Conservation (phyloP, 2,888 invertebrate genomes). For the Nemotelus nigrinus region DNA sequence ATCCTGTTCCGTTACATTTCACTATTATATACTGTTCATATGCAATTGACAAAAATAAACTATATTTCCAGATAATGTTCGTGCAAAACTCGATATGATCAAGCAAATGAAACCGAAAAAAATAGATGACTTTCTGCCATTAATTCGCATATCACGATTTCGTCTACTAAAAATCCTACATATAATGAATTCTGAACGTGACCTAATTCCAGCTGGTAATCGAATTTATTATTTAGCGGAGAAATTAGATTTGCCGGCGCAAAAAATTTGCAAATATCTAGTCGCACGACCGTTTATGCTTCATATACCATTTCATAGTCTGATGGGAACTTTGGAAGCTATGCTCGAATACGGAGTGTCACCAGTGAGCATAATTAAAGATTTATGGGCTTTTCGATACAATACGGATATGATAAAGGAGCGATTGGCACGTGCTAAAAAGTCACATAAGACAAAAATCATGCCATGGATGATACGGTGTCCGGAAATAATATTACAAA, state of each 20-base stretch:
- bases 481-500: constrained; percentile 68
- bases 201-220: constrained; percentile 65
- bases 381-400: constrained; percentile 74
- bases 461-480: constrained; percentile 77
- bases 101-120: constrained; percentile 64
- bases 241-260: constrained; percentile 65
- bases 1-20: too few relatives aligned
- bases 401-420: constrained; percentile 67
- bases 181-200: constrained; percentile 62
- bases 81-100: constrained; percentile 64
- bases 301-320: constrained; percentile 68
- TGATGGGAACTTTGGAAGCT: constrained; percentile 67
- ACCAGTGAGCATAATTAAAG: constrained; percentile 69
- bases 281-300: constrained; percentile 69
- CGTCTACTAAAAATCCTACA: constrained; percentile 57
- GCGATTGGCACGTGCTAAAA: constrained; percentile 67
- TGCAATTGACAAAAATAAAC: too few relatives aligned
- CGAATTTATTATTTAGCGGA: constrained; percentile 70
- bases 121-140: constrained; percentile 68
- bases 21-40: too few relatives aligned
- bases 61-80: constrained; percentile 55
- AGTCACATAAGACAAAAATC: constrained; percentile 66
- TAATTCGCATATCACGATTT: constrained; percentile 65
- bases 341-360: constrained; percentile 69
- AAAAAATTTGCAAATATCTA: constrained; percentile 65